These are phyloP conservation scores for Thelaira solivaga DNA, from an alignment of 2,888 invertebrate species.

Conservation along the genomic window DNA sequence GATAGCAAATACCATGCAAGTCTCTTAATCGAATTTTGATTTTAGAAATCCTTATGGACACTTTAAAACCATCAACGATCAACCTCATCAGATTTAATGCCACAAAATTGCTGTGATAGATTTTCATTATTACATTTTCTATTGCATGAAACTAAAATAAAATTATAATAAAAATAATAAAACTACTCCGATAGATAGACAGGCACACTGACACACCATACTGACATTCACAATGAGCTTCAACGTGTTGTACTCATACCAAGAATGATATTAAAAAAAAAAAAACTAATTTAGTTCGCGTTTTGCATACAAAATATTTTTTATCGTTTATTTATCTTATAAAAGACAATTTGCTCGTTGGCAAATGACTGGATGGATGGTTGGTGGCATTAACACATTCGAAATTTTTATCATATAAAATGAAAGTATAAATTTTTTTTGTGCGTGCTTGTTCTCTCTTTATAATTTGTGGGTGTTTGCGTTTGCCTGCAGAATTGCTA, in stretches of 20 bases:
- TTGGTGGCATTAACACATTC: constrained; percentile 22
- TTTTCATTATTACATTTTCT: constrained; percentile 27
- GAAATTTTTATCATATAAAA: constrained; percentile 45
- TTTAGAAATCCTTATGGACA: constrained; percentile 50
- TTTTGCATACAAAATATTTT: constrained; percentile 73
- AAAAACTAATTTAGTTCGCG: constrained; percentile 76
- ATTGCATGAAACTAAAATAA: constrained; percentile 4
- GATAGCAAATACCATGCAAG: constrained; percentile 27
- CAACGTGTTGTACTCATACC: neutral
- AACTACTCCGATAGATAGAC: constrained; percentile 26
- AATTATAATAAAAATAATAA: constrained; percentile 4
- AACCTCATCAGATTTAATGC: constrained; percentile 16
- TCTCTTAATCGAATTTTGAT: constrained; percentile 61
- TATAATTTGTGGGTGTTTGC: constrained; percentile 9
- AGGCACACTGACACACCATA: too few relatives aligned
- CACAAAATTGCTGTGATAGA: constrained; percentile 21
- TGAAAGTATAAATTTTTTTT: constrained; percentile 1
- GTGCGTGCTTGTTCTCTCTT: constrained; percentile 5
- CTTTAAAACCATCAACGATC: constrained; percentile 36
- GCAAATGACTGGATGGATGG: neutral
- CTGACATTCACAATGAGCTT: constrained; percentile 26
- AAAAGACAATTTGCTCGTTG: constrained; percentile 11
- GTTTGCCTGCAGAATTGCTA: neutral
- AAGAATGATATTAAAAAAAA: constrained; percentile 55
- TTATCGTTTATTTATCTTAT: constrained; percentile 57